Percentiles rank a stretch among this genome's conserved stretches.
Conservation (phyloP, 2,888 invertebrate genomes). For the Agrypnus murinus region DNA sequence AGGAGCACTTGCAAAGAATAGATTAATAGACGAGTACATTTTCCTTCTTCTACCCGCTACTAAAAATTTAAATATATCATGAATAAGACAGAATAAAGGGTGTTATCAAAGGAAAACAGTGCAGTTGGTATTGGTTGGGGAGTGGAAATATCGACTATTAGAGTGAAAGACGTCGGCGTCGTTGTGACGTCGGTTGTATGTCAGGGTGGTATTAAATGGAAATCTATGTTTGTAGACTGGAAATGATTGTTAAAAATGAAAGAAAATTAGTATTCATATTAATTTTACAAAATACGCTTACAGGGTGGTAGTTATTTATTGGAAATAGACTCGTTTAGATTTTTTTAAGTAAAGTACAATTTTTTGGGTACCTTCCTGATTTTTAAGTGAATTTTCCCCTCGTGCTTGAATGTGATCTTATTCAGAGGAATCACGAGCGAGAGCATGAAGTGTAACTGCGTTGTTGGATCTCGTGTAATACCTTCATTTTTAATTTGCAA, state of each 20-base stretch:
- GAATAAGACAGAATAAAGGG: conserved; percentile 6
- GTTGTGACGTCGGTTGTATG: conserved; percentile 62
- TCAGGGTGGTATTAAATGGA: conserved; percentile 56
- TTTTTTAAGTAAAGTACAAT: background rate
- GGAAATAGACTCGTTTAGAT: no score
- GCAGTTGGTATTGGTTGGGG: conserved; percentile 47
- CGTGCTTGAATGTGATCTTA: conserved; percentile 42
- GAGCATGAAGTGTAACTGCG: conserved; percentile 35
- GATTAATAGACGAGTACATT: no score
- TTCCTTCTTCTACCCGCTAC: no score
- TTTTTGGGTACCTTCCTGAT: conserved; percentile 40
- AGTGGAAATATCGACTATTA: conserved; percentile 69
- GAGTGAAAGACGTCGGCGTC: conserved; percentile 68
- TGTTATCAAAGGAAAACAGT: conserved; percentile 29
- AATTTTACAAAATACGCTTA: background rate
- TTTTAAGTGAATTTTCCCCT: conserved; percentile 42
- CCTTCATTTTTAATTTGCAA: conserved; percentile 17
- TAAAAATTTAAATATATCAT: no score
- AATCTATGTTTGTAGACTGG: no score
- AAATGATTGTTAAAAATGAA: no score
- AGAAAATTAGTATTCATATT: no score
- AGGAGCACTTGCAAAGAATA: no score
- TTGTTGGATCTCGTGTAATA: conserved; percentile 19
- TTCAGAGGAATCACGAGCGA: conserved; percentile 42
- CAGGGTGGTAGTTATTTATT: no score